Evolutionary conservation across 2,888 invertebrate genomes (phyloP).

Genomic region (Troides oblongomaculatus): DNA sequence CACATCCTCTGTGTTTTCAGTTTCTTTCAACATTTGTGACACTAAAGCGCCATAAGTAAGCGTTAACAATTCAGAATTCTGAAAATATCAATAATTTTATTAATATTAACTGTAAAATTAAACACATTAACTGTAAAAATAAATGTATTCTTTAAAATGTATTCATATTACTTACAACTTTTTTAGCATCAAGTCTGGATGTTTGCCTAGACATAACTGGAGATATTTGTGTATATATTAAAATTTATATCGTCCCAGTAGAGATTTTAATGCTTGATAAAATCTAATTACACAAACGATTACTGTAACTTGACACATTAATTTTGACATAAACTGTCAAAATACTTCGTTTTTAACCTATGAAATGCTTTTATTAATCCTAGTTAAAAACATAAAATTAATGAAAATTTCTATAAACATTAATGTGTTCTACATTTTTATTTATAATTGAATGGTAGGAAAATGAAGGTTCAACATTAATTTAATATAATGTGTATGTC

Average conservation of each 20-base stretch:
- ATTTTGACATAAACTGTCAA: not conserved
- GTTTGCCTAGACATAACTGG: slow-evolving; percentile 84
- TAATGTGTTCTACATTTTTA: too few relatives aligned
- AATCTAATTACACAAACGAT: not conserved
- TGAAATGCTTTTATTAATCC: not conserved
- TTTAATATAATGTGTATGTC: too few relatives aligned
- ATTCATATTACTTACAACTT: slow-evolving; percentile 81
- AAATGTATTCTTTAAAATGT: slow-evolving; percentile 21
- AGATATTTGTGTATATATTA: not conserved
- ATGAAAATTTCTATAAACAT: too few relatives aligned
- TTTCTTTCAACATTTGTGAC: slow-evolving; percentile 97
- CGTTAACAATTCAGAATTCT: slow-evolving; percentile 98
- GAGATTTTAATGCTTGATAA: not conserved
- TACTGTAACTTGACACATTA: not conserved
- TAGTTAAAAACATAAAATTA: not conserved
- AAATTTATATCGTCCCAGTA: not conserved
- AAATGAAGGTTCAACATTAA: too few relatives aligned
- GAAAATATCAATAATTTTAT: slow-evolving; percentile 44
- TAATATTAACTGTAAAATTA: slow-evolving; percentile 10
- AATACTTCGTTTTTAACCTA: not conserved
- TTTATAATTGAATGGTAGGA: too few relatives aligned
- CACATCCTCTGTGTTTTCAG: slow-evolving; percentile 97
- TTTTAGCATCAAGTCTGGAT: slow-evolving; percentile 86
- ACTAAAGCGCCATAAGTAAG: slow-evolving; percentile 99
- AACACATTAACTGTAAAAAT: slow-evolving; percentile 6